Conservation (phyloP, 2,113 vertebrate genomes). For the Edolisoma coerulescens region DNA sequence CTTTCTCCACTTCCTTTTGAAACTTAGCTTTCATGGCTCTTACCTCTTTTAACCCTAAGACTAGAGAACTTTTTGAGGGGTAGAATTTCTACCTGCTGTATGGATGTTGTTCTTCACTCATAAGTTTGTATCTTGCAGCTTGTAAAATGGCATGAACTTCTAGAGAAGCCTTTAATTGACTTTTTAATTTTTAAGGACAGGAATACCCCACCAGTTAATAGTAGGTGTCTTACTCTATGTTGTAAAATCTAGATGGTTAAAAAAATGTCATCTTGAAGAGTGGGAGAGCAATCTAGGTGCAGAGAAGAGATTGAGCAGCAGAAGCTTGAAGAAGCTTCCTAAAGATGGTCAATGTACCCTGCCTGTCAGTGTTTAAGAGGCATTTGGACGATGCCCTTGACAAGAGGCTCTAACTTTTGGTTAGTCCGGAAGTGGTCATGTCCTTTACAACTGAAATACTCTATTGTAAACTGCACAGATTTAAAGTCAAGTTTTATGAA, state of each 20-base stretch:
- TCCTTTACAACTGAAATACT: neutral
- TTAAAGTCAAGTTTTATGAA: neutral
- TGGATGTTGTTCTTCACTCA: neutral
- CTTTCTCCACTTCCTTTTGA: neutral
- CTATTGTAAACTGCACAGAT: neutral
- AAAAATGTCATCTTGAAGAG: neutral
- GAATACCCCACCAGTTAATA: neutral
- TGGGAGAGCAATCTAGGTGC: neutral
- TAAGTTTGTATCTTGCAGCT: neutral
- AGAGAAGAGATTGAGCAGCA: neutral
- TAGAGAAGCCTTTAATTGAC: neutral
- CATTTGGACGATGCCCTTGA: neutral
- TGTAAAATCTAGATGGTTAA: neutral
- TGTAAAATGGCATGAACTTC: neutral
- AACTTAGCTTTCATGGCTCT: neutral
- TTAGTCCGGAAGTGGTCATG: neutral
- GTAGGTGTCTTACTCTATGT: neutral
- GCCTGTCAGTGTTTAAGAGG: neutral
- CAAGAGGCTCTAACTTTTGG: neutral
- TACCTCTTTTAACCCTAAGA: neutral
- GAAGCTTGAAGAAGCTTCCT: neutral
- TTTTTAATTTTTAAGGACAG: neutral
- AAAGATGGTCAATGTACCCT: accelerated
- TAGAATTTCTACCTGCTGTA: neutral
- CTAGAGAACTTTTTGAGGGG: neutral